phyloP scores from a whole-genome alignment of 2,113 vertebrate genomes.

The Fregata magnificens region DNA sequence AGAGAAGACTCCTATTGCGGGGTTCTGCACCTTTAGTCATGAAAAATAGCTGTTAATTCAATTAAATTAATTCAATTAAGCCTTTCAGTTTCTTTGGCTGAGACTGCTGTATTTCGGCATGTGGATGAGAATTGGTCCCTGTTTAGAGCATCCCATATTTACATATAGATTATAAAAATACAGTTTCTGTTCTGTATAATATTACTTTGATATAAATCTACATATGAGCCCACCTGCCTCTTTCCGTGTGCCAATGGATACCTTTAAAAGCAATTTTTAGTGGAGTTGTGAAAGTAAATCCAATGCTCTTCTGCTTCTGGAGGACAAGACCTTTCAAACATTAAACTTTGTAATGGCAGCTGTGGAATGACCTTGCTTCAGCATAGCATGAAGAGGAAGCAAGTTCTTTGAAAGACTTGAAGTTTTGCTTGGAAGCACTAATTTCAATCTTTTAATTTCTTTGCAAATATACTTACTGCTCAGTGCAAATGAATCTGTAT shows the following conservation, averaged over 20 bases:
- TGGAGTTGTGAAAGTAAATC: not conserved
- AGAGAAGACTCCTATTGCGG: not conserved
- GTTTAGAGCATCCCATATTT: not conserved
- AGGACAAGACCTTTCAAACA: not conserved
- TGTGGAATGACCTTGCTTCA: not conserved
- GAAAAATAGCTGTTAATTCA: not conserved
- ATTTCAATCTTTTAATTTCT: not conserved
- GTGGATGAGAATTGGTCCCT: not conserved
- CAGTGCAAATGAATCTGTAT: not conserved
- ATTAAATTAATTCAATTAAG: not conserved
- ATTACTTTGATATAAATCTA: not conserved
- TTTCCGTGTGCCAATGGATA: not conserved
- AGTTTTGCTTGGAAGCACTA: not conserved
- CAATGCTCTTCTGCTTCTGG: not conserved
- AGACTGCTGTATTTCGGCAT: not conserved
- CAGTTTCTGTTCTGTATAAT: not conserved
- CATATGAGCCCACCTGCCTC: not conserved
- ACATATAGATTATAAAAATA: not conserved
- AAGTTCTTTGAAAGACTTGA: not conserved
- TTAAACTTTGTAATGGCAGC: not conserved
- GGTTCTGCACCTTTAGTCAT: not conserved
- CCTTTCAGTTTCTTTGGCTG: not conserved
- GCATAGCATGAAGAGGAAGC: accelerated
- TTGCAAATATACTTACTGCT: not conserved
- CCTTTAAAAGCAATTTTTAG: not conserved